Evolutionary conservation across 2,888 invertebrate species (phyloP).

Genomic region (Sphaerophoria taeniata): DNA sequence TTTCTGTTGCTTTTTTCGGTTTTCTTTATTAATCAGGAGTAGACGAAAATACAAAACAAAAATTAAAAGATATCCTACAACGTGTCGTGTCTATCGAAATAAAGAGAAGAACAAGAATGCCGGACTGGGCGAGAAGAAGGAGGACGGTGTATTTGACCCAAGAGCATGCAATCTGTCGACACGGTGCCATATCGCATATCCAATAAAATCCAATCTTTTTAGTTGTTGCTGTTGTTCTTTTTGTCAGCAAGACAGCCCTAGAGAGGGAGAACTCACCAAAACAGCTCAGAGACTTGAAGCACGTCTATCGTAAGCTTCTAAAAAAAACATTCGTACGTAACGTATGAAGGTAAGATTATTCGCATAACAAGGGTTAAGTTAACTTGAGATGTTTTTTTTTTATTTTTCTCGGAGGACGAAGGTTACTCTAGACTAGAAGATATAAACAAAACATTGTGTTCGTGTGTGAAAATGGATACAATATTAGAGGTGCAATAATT

Average conservation of each 20-base stretch:
- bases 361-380: conserved; percentile 28
- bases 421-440: conserved; percentile 13
- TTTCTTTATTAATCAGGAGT: conserved; percentile 58
- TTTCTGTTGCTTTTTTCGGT: conserved; percentile 18
- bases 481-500: conserved; percentile 31
- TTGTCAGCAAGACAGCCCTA: conserved; percentile 9
- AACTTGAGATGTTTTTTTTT: conserved; percentile 14
- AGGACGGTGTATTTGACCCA: not conserved
- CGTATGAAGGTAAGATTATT: not conserved
- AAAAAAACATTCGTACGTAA: too few species aligned
- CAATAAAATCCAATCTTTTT: conserved; percentile 45
- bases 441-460: conserved; percentile 26
- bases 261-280: not conserved
- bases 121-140: too few species aligned
- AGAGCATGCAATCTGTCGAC: conserved; percentile 46
- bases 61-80: conserved; percentile 30
- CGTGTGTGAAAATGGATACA: conserved; percentile 31
- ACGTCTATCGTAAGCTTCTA: conserved; percentile 1
- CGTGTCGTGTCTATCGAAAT: conserved; percentile 62
- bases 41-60: conserved; percentile 39
- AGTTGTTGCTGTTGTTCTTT: not conserved
- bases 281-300: not conserved
- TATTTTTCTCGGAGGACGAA: conserved; percentile 6
- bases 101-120: conserved; percentile 16
- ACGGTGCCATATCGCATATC: conserved; percentile 41